Percentiles rank a stretch among this genome's conserved stretches.
Evolutionary conservation across 1,140 invertebrate species (phyloP).

Genomic region (Papilio machaon): DNA sequence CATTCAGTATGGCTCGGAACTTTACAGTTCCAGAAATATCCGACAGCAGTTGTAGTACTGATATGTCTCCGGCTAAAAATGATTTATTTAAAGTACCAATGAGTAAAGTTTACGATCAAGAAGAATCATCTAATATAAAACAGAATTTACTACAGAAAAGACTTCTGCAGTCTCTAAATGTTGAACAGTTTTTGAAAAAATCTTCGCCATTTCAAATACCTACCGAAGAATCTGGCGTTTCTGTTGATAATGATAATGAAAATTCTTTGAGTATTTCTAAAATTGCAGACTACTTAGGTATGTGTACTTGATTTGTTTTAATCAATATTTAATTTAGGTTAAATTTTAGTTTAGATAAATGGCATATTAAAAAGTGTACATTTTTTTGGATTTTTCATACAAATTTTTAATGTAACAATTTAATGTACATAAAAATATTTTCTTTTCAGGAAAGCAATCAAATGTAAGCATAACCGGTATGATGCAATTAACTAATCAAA

Average conservation of each 20-base stretch:
- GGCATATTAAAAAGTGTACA: too few relatives aligned
- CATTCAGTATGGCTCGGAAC: constrained; percentile 35
- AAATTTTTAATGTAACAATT: too few relatives aligned
- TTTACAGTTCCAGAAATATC: constrained; percentile 39
- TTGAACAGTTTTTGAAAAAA: constrained; percentile 46
- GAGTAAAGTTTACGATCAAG: background rate
- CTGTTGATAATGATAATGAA: constrained; percentile 49
- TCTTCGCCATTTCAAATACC: constrained; percentile 49
- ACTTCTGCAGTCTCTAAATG: constrained; percentile 28
- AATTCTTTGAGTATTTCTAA: constrained; percentile 73
- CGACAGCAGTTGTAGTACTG: constrained; percentile 33
- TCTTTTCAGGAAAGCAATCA: constrained; percentile 67
- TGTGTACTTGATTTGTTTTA: constrained; percentile 41
- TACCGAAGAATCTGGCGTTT: constrained; percentile 62
- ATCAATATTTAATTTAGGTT: too few relatives aligned
- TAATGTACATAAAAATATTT: background rate
- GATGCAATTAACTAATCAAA: constrained; percentile 60
- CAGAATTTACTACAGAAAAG: constrained; percentile 30
- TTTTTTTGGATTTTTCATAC: background rate
- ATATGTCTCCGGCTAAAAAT: constrained; percentile 9
- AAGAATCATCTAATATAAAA: constrained; percentile 10
- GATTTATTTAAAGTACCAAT: constrained; percentile 3
- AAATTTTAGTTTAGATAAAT: too few relatives aligned
- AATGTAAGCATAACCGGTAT: constrained; percentile 68
- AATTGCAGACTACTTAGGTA: constrained; percentile 74